Base-by-base conservation (phyloP, 2,113 vertebrate species). In the Strigops habroptila region DNA sequence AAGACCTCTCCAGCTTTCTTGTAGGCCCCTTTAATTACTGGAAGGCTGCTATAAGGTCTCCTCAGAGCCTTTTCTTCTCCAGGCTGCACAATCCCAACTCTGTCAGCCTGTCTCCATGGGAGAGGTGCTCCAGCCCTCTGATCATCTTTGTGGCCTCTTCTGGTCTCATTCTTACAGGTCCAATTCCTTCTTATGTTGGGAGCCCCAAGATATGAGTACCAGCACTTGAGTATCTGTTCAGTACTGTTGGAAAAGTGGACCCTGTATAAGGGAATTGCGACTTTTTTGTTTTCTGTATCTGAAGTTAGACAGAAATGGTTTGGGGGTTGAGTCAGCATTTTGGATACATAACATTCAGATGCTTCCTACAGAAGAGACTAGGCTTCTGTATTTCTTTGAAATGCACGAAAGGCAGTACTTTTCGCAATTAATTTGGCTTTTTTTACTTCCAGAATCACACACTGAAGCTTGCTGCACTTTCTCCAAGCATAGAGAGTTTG, bases 401-500 rank as follows among this genome's bases (percentile, higher is more conserved):
- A 23, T 60, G 7, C 64, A 65, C 62, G 27, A n/a, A 51, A 84
- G 24, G 28, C 39, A 35, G 27, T 73, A 14, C 6, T 70, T 90
- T 87, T 57, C 77, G n/a, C 60, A 68, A 22, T 64, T 53, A 4
- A 31, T 60, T 59, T 27, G 1, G 22, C 22, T 48, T 78, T 77
- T 64, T 39, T 89, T 83, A 33, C 19, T 76, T 81, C 13, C 95
- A 99, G 99, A 95, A 79, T 63, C 97, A 84, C 14, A 97, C 98
- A 46, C 95, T 99, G 93, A 96, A 98, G 81, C 97, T 98, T 65
- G 98, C 98, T 55, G 97, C 97, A 35, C 93, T 98, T 59, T 98
- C 98, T 37, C 98, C 98, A 81, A 98, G 98, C 88, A 96, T 99
- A 92, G 98, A 99, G 73, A 96, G 97, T 31, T 93, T 99, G 94